Base-by-base conservation (phyloP, 2,888 invertebrate species). In the Leucophora obtusa region DNA sequence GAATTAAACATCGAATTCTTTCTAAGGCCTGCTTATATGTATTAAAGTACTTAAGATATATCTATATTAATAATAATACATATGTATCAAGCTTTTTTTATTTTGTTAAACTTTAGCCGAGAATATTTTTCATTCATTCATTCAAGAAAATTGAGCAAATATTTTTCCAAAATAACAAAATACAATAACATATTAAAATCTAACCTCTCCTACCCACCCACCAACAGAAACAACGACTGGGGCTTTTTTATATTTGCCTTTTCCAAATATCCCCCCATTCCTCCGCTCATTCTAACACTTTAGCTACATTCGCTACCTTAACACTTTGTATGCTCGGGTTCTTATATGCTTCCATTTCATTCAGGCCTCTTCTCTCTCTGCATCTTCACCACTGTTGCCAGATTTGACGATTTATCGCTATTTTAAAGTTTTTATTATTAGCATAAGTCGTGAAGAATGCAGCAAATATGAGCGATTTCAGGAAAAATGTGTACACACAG, bases 91-190 rank as follows among this genome's bases (percentile, higher is more conserved):
- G 56, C 78, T 75, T 70, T 65, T 28, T 74, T 58, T 71, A 38
- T 59, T 74, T 70, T 35, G 56, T 58, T 17, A 54, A 56, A 66
- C 21, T 74, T 69, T 28, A 50, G 17, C n/a, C 54, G 80, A 76
- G 59, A 65, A 80, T 53, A 63, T 65, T 69, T 68, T 76, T 73
- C 65, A 76, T 54, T 69, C 69, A 81, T 81, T 81, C 81, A 81
- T 81, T 81, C 73, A 81, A 77, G 76, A 81, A 81, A 81, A 73
- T 66, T 77, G 76, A 77, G 69, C 72, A 80, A 81, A 77, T 70
- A 59, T 56, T 76, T 66, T 62, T 70, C 63, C 65, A 73, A 70
- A 69, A 80, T 62, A 69, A 58, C 53, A 69, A 47, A 70, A 54
- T 28, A 65, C 18, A 79, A 58, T 38, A 43, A 47, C 51, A 17